Evolutionary conservation across 2,797 vertebrate genomes (phyloP), one percentile per base, ranked within the genome.

Genomic region (Clarias pachynema): DNA sequence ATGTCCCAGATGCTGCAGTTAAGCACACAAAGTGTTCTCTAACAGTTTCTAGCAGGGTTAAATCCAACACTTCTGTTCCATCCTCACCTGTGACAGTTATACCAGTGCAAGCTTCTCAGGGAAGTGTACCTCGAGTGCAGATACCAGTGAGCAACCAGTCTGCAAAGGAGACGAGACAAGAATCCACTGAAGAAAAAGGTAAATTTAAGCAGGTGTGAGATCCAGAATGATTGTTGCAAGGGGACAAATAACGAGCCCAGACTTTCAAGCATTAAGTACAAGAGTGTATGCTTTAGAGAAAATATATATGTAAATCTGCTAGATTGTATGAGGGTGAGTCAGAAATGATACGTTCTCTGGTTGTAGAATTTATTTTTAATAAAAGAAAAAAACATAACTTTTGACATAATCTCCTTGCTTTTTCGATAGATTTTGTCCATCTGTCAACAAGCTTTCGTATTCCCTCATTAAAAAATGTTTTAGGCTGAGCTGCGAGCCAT

Each of bases 161-260:
- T 89, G 87, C 91, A 91, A 86, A 92, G 91, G n/a, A 79, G 14
- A 92, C 93, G 1, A 92, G 92, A 3, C 92, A 92, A 86, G 90
- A 92, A 53, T 92, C 94, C 89, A 92, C 94, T 91, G 94, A 90
- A 0, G 96, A 96, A 89, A 95, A 95, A 0, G 96, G 96, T 96
- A 92, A 92, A 96, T 74, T 69, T 82, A 29, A 49, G 77, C 5
- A 40, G 34, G 62, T n/a, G 4, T 9, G 6, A 8, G 26, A 16
- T 75, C 49, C 73, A 56, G 16, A 18, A 56, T 56, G 49, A 29
- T 59, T 2, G 18, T 77, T 10, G 24, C 59, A 24, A 77, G 74
- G 31, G 6, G 9, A 59, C 16, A 34, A 37, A 57, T 31, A 37
- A 14, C 18, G 5, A 31, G 15, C 26, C 10, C 10, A 37, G 56